Conservation (phyloP, 2,888 invertebrate genomes). For the Autographa gamma region DNA sequence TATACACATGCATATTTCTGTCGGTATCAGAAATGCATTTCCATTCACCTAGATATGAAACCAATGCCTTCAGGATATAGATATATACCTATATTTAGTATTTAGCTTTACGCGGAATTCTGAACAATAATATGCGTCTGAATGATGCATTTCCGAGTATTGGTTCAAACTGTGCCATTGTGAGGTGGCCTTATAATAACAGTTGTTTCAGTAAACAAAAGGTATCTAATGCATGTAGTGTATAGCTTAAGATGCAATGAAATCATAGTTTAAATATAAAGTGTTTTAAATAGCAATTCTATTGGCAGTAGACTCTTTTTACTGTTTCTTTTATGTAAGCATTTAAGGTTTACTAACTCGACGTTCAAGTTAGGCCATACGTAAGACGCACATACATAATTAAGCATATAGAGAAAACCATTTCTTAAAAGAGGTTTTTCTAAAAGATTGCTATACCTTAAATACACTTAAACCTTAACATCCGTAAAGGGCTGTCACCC, state of each 20-base stretch:
- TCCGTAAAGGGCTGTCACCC: conserved; percentile 17
- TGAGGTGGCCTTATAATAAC: neutral
- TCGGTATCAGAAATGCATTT: neutral
- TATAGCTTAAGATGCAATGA: no score
- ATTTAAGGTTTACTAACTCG: no score
- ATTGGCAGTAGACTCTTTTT: no score
- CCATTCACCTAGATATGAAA: neutral
- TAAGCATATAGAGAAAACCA: no score
- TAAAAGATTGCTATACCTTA: neutral
- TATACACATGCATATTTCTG: neutral
- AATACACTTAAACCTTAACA: conserved; percentile 16
- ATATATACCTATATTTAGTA: neutral
- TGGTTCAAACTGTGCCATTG: neutral
- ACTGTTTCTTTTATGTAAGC: no score
- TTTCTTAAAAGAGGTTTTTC: no score
- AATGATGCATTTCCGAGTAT: neutral
- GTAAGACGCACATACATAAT: no score
- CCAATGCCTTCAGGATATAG: conserved; percentile 3
- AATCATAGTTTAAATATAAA: neutral
- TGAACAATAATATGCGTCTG: neutral
- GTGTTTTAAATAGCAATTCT: no score
- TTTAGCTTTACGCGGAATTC: neutral
- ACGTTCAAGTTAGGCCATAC: no score
- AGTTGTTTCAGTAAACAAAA: neutral
- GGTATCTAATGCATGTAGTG: neutral